These are phyloP conservation scores for Paralichthys olivaceus DNA, from an alignment of 2,113 vertebrate genomes.

Conservation along the genomic window DNA sequence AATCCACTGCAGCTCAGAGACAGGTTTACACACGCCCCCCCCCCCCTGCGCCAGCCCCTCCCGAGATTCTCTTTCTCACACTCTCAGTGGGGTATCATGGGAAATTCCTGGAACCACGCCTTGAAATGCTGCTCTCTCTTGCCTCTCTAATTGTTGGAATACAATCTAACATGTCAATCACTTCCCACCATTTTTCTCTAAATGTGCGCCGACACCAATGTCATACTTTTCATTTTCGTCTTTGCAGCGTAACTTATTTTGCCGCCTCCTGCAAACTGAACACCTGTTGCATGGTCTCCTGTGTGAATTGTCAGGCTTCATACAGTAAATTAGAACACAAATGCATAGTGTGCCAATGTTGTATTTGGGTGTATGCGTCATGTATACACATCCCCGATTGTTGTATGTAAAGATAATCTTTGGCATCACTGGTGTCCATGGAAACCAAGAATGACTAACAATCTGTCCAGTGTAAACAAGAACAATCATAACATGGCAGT, in stretches of 20 bases:
- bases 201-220: not conserved
- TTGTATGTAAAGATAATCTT: not conserved
- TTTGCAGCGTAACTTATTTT: not conserved
- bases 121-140: not conserved
- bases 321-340: not conserved
- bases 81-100: slow-evolving; percentile 1
- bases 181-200: not conserved
- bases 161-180: not conserved
- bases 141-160: not conserved
- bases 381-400: not conserved
- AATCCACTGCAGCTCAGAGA: slow-evolving; percentile 40
- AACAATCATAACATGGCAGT: too few species aligned
- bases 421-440: not conserved
- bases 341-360: not conserved
- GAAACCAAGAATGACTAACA: not conserved
- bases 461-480: too few species aligned
- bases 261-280: not conserved
- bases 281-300: not conserved
- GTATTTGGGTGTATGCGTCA: not conserved
- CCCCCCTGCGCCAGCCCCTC: not conserved
- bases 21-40: slow-evolving; percentile 31
- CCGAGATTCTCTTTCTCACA: slow-evolving; percentile 1
- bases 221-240: not conserved
- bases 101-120: not conserved
- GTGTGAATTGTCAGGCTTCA: not conserved